Conservation (phyloP, 2,113 vertebrate genomes). For the Brachyhypopomus occidentalis region DNA sequence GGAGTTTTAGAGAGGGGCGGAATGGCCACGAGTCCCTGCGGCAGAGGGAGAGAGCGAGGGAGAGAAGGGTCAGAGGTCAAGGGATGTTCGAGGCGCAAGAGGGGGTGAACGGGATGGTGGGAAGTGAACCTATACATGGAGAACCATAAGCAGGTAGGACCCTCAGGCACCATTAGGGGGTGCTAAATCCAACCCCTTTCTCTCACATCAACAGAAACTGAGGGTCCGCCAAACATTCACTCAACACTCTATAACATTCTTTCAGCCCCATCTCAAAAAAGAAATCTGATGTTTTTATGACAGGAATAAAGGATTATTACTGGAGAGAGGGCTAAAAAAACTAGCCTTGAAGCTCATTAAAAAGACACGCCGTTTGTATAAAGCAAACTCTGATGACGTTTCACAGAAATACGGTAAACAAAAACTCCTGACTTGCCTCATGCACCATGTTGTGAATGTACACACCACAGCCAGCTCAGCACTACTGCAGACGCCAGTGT, state of each 20-base stretch:
- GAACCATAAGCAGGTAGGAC: not conserved
- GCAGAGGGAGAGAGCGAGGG: constrained; percentile 59
- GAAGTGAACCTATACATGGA: constrained; percentile 48
- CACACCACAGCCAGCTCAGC: not conserved
- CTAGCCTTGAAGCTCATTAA: constrained; percentile 28
- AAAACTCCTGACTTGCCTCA: too few species aligned
- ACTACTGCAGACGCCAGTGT: not conserved
- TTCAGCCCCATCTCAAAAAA: not conserved
- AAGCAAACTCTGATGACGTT: too few species aligned
- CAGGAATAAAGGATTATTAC: too few species aligned
- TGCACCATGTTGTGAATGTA: too few species aligned
- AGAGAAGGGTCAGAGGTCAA: constrained; percentile 23
- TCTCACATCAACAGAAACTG: not conserved
- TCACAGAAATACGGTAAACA: too few species aligned
- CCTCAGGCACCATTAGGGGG: not conserved
- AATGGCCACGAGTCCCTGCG: constrained; percentile 80
- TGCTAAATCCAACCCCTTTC: not conserved
- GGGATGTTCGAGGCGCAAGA: not conserved
- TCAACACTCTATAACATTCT: not conserved
- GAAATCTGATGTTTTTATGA: too few species aligned
- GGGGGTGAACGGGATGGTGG: not conserved
- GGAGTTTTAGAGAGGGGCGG: constrained; percentile 79
- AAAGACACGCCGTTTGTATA: too few species aligned
- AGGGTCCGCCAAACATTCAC: not conserved
- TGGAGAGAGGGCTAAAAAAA: not conserved